Evolutionary conservation across 2,113 vertebrate species (phyloP), one percentile per base, ranked within the genome.

Genomic region (Istiophorus platypterus): DNA sequence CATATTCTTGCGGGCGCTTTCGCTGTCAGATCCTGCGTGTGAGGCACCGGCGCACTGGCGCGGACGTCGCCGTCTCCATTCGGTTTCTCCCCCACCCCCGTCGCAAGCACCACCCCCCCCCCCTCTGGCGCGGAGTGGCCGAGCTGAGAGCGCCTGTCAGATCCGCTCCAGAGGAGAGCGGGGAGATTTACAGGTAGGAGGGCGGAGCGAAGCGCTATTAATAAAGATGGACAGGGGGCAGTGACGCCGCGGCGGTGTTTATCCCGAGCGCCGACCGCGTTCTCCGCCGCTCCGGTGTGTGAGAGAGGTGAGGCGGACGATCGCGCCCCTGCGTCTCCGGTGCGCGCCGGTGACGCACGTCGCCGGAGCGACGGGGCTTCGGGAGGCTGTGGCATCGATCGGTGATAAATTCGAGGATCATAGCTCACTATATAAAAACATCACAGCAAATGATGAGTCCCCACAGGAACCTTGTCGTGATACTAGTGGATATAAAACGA

Each of bases 111-210:
- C 31, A 34, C 86, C 88, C 86, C n/a, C n/a, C n/a, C n/a, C n/a
- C n/a, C n/a, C n/a, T n/a, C n/a, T n/a, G 83, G 83, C 79, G 78
- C 85, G 39, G 58, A 80, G 88, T 82, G 42, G 87, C 85, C 92
- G n/a, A 91, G 92, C 90, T 91, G 88, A 90, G 90, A 83, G 90
- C 70, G 88, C 86, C 91, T 92, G 92, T 94, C 94, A 93, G 92
- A 91, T 90, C 90, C 80, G 92, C 92, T 93, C 82, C 87, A 82
- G 81, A 84, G 84, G 88, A 83, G 70, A 83, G 83, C 58, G 41
- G 88, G 75, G 80, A 89, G 92, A 87, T 93, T 91, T 93, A 94
- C 95, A 95, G 95, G 95, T 96, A 94, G 89, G 87, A 85, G 89
- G 95, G 94, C 85, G 95, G 95, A 91, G 93, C 92, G 27, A 85